Conservation (phyloP, 2,888 invertebrate genomes). For the Lithophane semibrunnea region DNA sequence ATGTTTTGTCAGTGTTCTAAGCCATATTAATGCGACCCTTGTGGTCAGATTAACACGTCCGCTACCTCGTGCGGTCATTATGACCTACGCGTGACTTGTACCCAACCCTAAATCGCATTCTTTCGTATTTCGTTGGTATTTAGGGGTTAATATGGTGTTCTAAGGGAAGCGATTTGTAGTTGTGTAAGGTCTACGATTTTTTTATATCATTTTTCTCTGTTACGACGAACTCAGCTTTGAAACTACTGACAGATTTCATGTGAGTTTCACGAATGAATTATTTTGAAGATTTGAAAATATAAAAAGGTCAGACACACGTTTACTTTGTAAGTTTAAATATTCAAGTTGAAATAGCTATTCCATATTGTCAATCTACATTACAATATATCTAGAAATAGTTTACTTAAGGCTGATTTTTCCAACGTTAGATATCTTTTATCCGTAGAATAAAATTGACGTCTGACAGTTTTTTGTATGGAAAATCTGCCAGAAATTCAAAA, state of each 20-base stretch:
- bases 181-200: background rate
- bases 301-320: background rate
- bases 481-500: too few species aligned
- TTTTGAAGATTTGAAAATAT: background rate
- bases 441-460: too few species aligned
- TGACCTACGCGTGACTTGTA: conserved; percentile 58
- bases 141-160: conserved; percentile 36
- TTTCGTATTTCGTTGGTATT: conserved; percentile 43
- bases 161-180: conserved; percentile 2
- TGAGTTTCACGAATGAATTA: background rate
- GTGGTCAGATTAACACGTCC: conserved; percentile 64
- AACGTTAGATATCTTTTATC: too few species aligned
- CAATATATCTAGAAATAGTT: background rate
- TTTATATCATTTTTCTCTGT: too few species aligned
- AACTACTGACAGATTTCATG: too few species aligned
- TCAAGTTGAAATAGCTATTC: background rate
- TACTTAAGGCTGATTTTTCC: too few species aligned
- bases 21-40: conserved; percentile 55
- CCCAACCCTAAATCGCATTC: conserved; percentile 52
- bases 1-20: conserved; percentile 43
- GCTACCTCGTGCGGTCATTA: conserved; percentile 50
- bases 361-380: background rate
- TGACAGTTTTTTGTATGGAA: too few species aligned
- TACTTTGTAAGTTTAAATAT: background rate
- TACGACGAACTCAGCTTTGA: too few species aligned